Evolutionary conservation across 2,888 invertebrate genomes (phyloP), one percentile per base, ranked within the genome.

Genomic region (Allacma fusca): DNA sequence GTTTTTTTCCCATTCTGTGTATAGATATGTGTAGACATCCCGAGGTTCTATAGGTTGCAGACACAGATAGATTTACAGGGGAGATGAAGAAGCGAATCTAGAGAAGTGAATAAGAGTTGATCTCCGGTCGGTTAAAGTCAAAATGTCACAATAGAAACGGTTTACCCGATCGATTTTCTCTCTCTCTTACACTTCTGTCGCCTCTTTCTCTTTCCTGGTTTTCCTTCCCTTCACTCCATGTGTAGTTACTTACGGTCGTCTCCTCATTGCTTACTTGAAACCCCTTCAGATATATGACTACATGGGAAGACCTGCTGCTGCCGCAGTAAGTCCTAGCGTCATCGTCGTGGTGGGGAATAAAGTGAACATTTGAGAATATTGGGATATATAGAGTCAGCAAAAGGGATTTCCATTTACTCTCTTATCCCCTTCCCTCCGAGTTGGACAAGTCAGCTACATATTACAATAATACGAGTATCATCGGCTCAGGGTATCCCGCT

Each of bases 61-160:
- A 73, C 67, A 34, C 24, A 64, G 64, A 76, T 69, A 76, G 70
- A 76, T 76, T 75, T 70, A 71, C 76, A 29, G 70, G 68, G 29
- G 72, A 71, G 76, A 77, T 70, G 72, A 67, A 57, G 59, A 78
- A 67, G 75, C 64, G 71, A 71, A 76, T 70, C n/a, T 43, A 21
- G 62, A 69, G 73, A 73, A 76, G 71, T 71, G 75, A 79, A 79
- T 71, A 75, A 75, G 77, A 77, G 77, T 78, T 80, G 77, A 78
- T 79, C 80, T 81, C 78, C 80, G 80, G 80, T 81, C 80, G 76
- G 74, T 76, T 80, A 78, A 80, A 82, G 82, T 80, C 80, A 82
- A 81, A 82, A 82, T 81, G 82, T 82, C 82, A 82, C 81, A 80
- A 81, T 78, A 80, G 79, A 80, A 80, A 79, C 76, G 78, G 74